Evolutionary conservation across 1,140 invertebrate genomes (phyloP).

Genomic region (Zaprionus africanus): DNA sequence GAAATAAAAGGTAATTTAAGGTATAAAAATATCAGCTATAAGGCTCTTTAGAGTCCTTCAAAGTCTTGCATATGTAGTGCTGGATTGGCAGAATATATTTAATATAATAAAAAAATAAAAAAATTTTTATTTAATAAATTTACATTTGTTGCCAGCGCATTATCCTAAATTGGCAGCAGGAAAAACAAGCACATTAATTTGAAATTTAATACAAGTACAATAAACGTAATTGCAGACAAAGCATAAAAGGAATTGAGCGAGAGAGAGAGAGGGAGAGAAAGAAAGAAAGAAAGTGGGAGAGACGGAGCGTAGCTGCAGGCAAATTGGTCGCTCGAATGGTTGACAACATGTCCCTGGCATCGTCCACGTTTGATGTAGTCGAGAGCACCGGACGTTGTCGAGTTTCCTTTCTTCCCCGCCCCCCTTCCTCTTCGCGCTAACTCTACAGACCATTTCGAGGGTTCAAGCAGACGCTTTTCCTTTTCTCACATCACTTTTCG

Average conservation of each 20-base stretch:
- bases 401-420: not conserved
- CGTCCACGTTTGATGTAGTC: constrained; percentile 46
- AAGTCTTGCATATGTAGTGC: too few species aligned
- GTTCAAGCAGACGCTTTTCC: constrained; percentile 42
- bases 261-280: not conserved
- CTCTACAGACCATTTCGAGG: not conserved
- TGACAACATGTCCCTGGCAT: constrained; percentile 55
- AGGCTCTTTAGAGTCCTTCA: not conserved
- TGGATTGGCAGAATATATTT: too few species aligned
- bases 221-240: constrained; percentile 38
- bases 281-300: not conserved
- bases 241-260: not conserved
- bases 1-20: not conserved
- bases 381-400: constrained; percentile 37
- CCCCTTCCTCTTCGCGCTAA: not conserved
- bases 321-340: constrained; percentile 57
- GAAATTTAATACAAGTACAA: constrained; percentile 45
- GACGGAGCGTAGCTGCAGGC: constrained; percentile 5
- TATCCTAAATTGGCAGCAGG: constrained; percentile 3
- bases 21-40: not conserved
- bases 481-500: constrained; percentile 18
- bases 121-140: not conserved
- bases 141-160: not conserved
- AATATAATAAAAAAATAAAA: not conserved
- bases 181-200: constrained; percentile 45